Base-by-base conservation (phyloP, 2,888 invertebrate species). In the Hydriomena furcata region DNA sequence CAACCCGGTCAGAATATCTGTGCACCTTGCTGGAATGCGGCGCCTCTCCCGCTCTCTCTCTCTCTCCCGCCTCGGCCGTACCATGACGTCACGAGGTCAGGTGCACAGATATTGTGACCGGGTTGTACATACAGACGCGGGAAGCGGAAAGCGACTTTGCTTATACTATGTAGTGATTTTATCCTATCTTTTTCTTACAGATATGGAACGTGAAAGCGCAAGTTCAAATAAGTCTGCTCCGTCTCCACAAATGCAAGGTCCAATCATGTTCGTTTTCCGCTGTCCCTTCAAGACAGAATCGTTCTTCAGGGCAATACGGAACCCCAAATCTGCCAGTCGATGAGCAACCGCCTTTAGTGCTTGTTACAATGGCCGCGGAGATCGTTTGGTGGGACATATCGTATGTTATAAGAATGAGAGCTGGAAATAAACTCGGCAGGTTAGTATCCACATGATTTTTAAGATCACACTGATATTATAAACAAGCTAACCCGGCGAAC, bases 311-410 rank as follows among this genome's bases (percentile, higher is more conserved):
- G 0, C 62, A 65, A 0, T 54, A 46, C 5, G 46, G 56, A 0
- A 57, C 68, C 1, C 41, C 62, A 1, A 52, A 48, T 1, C 24
- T 57, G 1, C 44, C 60, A 0, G 58, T 55, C 4, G 79, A 78
- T 0, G 79, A 79, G 2, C 76, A 78, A 27, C 79, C 87, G 2
- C 91, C 91, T 0, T 55, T 91, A 1, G 90, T 93, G 21, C 73
- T 93, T 24, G 87, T 92, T 4, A 92, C 92, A 11, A 82, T 92
- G 72, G 92, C 91, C 0, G 83, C 92, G 1, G 92, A 92, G 69
- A 85, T 93, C 17, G 91, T 91, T 0, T 93, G 92, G 91, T 93
- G 93, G 93, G 88, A 92, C 62, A 68, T 91, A 20, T 79, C 83
- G 0, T 75, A 80, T 37, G 54, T 85, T 31, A 76, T 84, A 49